Conservation (phyloP, 2,797 vertebrate species). For the Chaetodon trifasciatus region DNA sequence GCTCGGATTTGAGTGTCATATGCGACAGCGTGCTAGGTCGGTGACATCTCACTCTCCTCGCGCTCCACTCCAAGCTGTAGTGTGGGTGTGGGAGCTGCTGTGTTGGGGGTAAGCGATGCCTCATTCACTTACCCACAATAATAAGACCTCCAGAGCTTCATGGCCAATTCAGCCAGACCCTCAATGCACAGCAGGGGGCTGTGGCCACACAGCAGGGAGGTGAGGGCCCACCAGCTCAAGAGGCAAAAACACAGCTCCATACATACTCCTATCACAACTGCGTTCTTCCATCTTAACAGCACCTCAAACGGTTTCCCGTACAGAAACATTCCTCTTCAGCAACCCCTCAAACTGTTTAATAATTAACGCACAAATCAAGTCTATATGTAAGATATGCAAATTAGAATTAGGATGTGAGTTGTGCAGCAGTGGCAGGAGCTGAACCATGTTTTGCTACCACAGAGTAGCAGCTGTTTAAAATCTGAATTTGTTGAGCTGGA, state of each 20-base stretch:
- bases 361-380: slow-evolving; percentile 45
- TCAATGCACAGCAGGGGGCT: slow-evolving; percentile 43
- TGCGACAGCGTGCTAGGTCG: slow-evolving; percentile 58
- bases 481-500: slow-evolving; percentile 54
- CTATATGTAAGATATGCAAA: slow-evolving; percentile 43
- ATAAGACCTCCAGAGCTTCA: slow-evolving; percentile 37
- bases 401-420: slow-evolving; percentile 37
- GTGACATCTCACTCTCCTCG: slow-evolving; percentile 76
- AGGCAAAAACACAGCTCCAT: slow-evolving; percentile 2
- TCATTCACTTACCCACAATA: slow-evolving; percentile 37
- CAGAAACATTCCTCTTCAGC: slow-evolving; percentile 12
- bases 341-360: slow-evolving; percentile 49
- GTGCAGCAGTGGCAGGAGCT: slow-evolving; percentile 17
- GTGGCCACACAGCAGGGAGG: slow-evolving; percentile 36
- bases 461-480: slow-evolving; percentile 62
- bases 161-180: slow-evolving; percentile 39
- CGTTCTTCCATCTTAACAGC: neutral
- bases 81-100: slow-evolving; percentile 34
- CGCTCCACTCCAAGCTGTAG: slow-evolving; percentile 34
- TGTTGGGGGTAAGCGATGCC: slow-evolving; percentile 1
- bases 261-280: neutral
- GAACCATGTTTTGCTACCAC: slow-evolving; percentile 39
- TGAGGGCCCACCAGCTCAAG: slow-evolving; percentile 19
- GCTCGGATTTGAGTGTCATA: slow-evolving; percentile 74
- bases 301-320: neutral